A percentile compares a stretch with the other conserved stretches of the same genome.
Conservation (phyloP, 35 echinoderm and acorn worm species). For the Ophiothrix spiculata region DNA sequence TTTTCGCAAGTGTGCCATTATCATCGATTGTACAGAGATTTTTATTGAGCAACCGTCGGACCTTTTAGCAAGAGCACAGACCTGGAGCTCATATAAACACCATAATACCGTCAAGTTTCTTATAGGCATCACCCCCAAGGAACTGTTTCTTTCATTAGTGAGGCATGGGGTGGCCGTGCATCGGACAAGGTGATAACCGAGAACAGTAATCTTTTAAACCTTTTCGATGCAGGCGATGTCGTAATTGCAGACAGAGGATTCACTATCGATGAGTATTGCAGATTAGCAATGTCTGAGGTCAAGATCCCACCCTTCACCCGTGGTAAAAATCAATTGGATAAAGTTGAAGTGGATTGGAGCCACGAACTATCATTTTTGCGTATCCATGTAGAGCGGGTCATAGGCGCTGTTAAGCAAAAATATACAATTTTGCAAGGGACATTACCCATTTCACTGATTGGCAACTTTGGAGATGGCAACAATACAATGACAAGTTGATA, state of each 20-base stretch:
- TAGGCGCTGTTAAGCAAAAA: slow-evolving; percentile 6
- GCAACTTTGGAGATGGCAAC: not conserved
- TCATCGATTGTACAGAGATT: slow-evolving; percentile 52
- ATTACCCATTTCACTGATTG: slow-evolving; percentile 9
- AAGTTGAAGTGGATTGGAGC: slow-evolving; percentile 18
- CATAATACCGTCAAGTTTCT: slow-evolving; percentile 39
- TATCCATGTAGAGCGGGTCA: slow-evolving; percentile 6
- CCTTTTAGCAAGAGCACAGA: not conserved
- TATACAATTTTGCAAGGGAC: slow-evolving; percentile 2
- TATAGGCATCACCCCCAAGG: slow-evolving; percentile 25
- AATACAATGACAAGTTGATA: slow-evolving; percentile 1
- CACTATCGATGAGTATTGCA: slow-evolving; percentile 12
- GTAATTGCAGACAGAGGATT: slow-evolving; percentile 44
- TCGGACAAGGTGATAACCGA: slow-evolving; percentile 29
- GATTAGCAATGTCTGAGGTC: not conserved
- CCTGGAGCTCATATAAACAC: slow-evolving; percentile 36
- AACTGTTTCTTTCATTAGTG: slow-evolving; percentile 17
- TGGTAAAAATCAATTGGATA: not conserved
- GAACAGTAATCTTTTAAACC: slow-evolving; percentile 6
- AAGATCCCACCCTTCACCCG: slow-evolving; percentile 1
- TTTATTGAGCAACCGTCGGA: slow-evolving; percentile 25
- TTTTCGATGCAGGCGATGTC: slow-evolving; percentile 2
- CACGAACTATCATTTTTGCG: not conserved
- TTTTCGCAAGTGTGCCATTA: slow-evolving; percentile 31
- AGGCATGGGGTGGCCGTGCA: slow-evolving; percentile 20